These are phyloP conservation scores for Cyprinodon brontotheroides DNA, from an alignment of 2,113 vertebrate genomes.

Conservation along the genomic window DNA sequence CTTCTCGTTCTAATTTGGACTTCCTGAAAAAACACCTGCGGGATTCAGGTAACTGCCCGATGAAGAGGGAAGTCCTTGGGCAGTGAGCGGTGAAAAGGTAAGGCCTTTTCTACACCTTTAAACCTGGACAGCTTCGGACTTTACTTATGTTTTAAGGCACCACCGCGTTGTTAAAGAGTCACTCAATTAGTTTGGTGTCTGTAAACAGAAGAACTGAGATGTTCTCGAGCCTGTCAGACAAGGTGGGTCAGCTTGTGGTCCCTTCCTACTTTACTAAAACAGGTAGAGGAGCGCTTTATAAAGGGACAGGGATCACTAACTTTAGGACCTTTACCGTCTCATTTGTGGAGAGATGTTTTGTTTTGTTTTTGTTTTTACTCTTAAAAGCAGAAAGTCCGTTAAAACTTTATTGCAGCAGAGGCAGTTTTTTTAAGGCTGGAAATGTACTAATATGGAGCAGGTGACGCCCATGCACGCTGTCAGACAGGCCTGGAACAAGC, in stretches of 20 bases:
- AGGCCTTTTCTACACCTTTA: constrained; percentile 40
- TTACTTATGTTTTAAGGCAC: background rate
- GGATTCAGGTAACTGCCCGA: constrained; percentile 69
- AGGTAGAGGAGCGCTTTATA: background rate
- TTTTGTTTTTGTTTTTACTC: background rate
- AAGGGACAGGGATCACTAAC: background rate
- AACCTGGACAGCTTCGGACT: background rate
- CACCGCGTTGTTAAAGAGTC: no score
- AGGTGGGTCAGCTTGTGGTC: background rate
- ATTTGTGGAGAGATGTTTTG: background rate
- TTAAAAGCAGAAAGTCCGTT: background rate
- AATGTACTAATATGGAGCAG: background rate
- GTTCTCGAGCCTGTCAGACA: background rate
- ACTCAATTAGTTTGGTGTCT: background rate
- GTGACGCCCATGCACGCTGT: constrained; percentile 43
- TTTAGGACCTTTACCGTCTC: background rate
- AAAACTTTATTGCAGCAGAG: background rate
- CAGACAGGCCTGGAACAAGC: constrained; percentile 3
- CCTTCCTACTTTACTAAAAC: constrained; percentile 21
- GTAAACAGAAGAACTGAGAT: background rate
- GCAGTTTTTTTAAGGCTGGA: background rate
- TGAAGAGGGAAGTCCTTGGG: constrained; percentile 64
- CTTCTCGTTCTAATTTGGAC: background rate
- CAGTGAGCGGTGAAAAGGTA: constrained; percentile 60
- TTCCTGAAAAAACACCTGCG: constrained; percentile 74